phyloP scores from a whole-genome alignment of 2,888 invertebrate species.

The Pterostichus niger region DNA sequence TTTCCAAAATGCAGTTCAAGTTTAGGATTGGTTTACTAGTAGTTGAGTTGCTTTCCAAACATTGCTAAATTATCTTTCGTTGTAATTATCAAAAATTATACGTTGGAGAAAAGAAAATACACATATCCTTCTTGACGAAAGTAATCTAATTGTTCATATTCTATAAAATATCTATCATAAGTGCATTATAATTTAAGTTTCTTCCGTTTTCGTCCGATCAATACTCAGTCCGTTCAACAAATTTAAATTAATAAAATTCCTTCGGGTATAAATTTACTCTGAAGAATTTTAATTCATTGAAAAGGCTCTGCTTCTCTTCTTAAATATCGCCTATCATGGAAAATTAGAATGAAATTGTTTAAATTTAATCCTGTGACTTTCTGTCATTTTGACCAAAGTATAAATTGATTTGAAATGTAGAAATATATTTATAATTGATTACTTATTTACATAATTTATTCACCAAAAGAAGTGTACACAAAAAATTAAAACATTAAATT shows the following conservation, averaged over 20 bases:
- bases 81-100: background rate
- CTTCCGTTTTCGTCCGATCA: slow-evolving; percentile 6
- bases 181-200: background rate
- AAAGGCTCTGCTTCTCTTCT: background rate
- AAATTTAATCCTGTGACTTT: background rate
- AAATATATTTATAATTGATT: no score
- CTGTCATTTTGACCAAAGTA: background rate
- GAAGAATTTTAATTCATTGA: background rate
- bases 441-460: no score
- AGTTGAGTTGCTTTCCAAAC: no score
- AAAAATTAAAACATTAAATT: no score
- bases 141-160: background rate
- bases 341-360: slow-evolving; percentile 12
- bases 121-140: background rate
- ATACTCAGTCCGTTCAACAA: background rate
- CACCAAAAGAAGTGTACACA: no score
- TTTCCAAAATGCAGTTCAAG: no score
- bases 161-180: background rate
- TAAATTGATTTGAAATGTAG: no score
- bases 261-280: slow-evolving; percentile 30
- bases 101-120: background rate
- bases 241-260: slow-evolving; percentile 38
- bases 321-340: background rate
- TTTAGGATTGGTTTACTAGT: no score
- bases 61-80: no score